Evolutionary conservation across 2,113 vertebrate genomes (phyloP), one percentile per base, ranked within the genome.

Genomic region (Platysteira castanea): DNA sequence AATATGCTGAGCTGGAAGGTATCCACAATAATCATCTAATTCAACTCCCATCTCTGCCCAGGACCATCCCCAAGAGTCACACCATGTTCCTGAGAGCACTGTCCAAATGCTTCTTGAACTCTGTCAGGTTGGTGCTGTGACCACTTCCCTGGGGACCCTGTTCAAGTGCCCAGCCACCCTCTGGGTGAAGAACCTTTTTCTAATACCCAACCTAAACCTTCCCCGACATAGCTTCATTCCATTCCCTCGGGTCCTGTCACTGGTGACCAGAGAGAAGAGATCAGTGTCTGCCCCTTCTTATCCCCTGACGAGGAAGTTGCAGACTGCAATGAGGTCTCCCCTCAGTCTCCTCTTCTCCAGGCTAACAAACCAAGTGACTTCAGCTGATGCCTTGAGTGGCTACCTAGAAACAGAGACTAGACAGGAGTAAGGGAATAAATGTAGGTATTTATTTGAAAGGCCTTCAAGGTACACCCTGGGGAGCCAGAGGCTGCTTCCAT

Each of bases 291-390:
- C 4, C 20, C 26, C 13, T 42, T 2, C 30, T 76, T 42, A 35
- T 42, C 10, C 13, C 26, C 13, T 50, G 31, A 27, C 1, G 2
- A 57, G 16, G 1, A 24, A 67, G 4, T 3, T 76, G 20, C 13
- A 67, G 42, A 17, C 17, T 31, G 52, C 53, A 37, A 3, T 50
- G 26, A 31, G 21, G 6, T 59, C 8, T 57, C 50, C 10, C 3
- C n/a, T n/a, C n/a, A n/a, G n/a, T n/a, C n/a, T n/a, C n/a, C n/a
- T n/a, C n/a, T n/a, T n/a, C n/a, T n/a, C n/a, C n/a, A n/a, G n/a
- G n/a, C n/a, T n/a, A n/a, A n/a, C n/a, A 52, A 3, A 42, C 7
- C 26, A 59, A 76, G 7, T 8, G 17, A 60, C 21, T 2, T 44
- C 44, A 60, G 11, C 41, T 42, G 41, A 42, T 42, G 41, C 41